Base-by-base conservation (phyloP, 1,140 invertebrate genomes). In the Drusus annulatus region DNA sequence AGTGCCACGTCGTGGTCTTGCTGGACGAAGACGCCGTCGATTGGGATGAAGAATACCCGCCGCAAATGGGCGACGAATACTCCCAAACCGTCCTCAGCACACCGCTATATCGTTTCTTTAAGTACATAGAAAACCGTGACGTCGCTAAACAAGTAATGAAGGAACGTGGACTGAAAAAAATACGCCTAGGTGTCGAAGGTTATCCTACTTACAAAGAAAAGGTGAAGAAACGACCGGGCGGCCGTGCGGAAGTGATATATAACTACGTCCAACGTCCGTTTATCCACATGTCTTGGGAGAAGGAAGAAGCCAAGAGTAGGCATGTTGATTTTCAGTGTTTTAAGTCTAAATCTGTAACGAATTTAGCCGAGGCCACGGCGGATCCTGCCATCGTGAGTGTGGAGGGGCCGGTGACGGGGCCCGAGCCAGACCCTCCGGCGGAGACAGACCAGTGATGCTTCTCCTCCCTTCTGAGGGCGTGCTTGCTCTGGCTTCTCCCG, bases 181-280 rank as follows among this genome's bases (percentile, higher is more conserved):
- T 99, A 80, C 93, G 98, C n/a, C 91, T 99, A 23, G 98, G 99
- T 8, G 99, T 99, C 76, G 99, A 99, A 91, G 98, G 98, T 0
- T 99, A 99, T 89, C 99, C 99, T 23, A 99, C 98, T 1, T 98
- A 99, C 90, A 99, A 99, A 86, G 98, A 99, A 87, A 99, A 99
- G 87, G 93, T 96, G 0, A 97, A 96, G 86, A 95, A 95, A 85
- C 91, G 98, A 19, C 95, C 97, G 0, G 96, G 97, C 13, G 97
- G 97, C 15, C 91, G 97, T 51, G 94, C 96, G 2, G 96, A 98
- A 91, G 98, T 99, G 0, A 98, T 99, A 81, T 99, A 99, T 89
- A 99, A 99, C 88, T 99, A 99, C 88, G 98, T 99, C 0, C 99
- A 99, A 87, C 91, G 99, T n/a, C 98, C 99, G 0, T 99, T 99